A percentile compares a stretch with the other conserved stretches of the same genome.
phyloP scores from a whole-genome alignment of 2,113 vertebrate species.

The Ceyx margarethae region DNA sequence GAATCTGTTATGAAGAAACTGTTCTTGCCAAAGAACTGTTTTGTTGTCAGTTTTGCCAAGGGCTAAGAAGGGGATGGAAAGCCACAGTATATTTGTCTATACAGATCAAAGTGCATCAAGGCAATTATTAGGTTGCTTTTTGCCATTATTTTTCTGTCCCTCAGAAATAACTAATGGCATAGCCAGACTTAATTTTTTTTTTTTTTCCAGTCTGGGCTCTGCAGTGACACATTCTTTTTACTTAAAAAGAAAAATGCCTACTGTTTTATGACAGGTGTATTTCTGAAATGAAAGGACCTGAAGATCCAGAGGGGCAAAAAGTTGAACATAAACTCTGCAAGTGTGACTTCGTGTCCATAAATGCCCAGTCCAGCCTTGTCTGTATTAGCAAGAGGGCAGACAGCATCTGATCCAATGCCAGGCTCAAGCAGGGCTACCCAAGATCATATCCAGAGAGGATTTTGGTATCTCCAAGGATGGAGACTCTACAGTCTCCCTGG shows the following conservation, averaged over 20 bases:
- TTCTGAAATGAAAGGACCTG: background rate
- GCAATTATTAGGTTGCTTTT: background rate
- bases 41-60: background rate
- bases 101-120: background rate
- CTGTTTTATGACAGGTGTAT: rapidly evolving
- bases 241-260: background rate
- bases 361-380: background rate
- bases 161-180: background rate
- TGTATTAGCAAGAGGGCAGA: background rate
- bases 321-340: rapidly evolving
- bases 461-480: background rate
- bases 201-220: background rate
- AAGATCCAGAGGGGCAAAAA: background rate
- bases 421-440: background rate
- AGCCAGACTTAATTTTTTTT: background rate
- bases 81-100: background rate
- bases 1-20: background rate
- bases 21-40: background rate
- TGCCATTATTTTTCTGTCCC: background rate
- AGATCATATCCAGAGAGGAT: rapidly evolving
- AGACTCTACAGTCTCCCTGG: background rate
- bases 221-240: background rate
- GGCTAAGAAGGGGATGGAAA: background rate
- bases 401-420: background rate
- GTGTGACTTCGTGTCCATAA: background rate